Evolutionary conservation across 2,888 invertebrate genomes (phyloP).

Genomic region (Pollenia amentaria): DNA sequence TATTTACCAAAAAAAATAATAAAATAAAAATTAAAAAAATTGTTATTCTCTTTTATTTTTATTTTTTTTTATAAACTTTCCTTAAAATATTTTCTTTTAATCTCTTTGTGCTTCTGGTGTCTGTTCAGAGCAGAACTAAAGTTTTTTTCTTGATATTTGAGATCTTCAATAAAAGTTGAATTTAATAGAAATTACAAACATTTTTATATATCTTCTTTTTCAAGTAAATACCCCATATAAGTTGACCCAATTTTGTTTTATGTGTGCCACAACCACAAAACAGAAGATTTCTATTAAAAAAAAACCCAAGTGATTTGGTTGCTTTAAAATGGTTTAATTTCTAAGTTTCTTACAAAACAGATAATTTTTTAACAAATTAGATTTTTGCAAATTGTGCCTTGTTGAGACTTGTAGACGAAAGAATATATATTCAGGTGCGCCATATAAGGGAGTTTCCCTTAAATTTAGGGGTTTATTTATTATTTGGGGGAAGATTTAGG

Average conservation of each 20-base stretch:
- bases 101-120: background rate
- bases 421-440: background rate
- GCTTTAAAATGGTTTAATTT: background rate
- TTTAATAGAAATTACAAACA: too few relatives aligned
- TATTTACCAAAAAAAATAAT: slow-evolving; percentile 29
- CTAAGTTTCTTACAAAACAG: background rate
- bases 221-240: background rate
- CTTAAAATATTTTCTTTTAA: background rate
- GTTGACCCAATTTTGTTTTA: background rate
- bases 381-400: background rate
- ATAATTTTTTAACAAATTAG: too few relatives aligned
- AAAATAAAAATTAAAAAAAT: slow-evolving; percentile 19
- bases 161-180: too few relatives aligned
- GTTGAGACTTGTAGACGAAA: background rate
- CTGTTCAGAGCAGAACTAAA: too few relatives aligned
- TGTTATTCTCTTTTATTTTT: background rate
- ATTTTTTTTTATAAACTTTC: background rate
- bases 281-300: background rate
- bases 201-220: too few relatives aligned
- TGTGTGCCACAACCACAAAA: background rate
- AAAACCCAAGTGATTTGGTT: background rate
- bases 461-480: too few relatives aligned
- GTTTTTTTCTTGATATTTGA: too few relatives aligned
- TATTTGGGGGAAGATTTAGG: too few relatives aligned
- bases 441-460: too few relatives aligned